Evolutionary conservation across 1,140 invertebrate genomes (phyloP).

Genomic region (Helicoverpa armigera): DNA sequence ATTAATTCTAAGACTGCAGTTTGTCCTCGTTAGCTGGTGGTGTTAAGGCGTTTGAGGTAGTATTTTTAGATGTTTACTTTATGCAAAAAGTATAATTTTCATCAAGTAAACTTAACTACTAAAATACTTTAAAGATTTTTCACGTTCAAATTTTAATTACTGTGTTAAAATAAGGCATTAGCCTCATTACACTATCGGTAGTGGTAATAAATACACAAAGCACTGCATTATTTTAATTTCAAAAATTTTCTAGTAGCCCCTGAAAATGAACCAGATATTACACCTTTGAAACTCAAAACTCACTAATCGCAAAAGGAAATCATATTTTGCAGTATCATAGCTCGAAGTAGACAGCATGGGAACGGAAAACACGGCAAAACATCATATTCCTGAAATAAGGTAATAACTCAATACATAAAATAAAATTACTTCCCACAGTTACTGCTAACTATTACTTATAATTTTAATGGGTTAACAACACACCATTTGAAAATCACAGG

Average conservation of each 20-base stretch:
- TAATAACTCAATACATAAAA: slow-evolving; percentile 16
- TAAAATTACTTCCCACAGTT: slow-evolving; percentile 6
- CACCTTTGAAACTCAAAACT: background rate
- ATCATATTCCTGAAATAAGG: background rate
- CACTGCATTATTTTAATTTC: too few relatives aligned
- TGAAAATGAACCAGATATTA: background rate
- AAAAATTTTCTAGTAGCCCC: too few relatives aligned
- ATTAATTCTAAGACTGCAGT: slow-evolving; percentile 11
- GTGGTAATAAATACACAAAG: too few relatives aligned
- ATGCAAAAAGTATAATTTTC: too few relatives aligned
- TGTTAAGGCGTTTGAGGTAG: background rate
- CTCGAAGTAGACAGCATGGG: background rate
- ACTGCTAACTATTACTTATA: slow-evolving; percentile 21
- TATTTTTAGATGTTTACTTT: background rate
- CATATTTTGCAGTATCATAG: background rate
- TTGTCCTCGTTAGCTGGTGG: background rate
- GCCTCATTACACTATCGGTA: too few relatives aligned
- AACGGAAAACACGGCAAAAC: background rate
- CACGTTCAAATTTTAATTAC: too few relatives aligned
- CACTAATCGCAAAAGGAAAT: slow-evolving; percentile 11
- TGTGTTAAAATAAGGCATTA: too few relatives aligned
- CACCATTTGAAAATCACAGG: background rate
- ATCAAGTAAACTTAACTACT: too few relatives aligned
- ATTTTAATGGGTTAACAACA: slow-evolving; percentile 3
- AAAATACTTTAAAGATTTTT: too few relatives aligned